Conservation (phyloP, 1,140 invertebrate species). For the Drosophila tristis region DNA sequence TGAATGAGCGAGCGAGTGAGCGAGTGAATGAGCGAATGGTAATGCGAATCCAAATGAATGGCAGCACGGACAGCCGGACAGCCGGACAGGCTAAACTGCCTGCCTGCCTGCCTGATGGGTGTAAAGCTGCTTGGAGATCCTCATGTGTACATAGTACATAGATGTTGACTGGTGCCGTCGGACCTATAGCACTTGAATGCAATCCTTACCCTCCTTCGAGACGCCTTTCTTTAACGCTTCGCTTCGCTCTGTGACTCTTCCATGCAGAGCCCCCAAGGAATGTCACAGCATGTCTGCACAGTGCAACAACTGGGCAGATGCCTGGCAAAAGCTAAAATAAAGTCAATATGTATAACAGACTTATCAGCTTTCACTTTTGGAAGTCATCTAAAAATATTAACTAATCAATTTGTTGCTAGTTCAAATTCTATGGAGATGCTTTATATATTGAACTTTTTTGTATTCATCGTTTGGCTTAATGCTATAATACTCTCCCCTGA, state of each 20-base stretch:
- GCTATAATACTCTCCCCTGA: too few relatives aligned
- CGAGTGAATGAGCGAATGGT: constrained; percentile 37
- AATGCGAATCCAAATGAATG: constrained; percentile 37
- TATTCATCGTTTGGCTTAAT: too few relatives aligned
- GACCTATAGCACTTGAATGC: constrained; percentile 22
- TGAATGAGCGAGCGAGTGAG: constrained; percentile 21
- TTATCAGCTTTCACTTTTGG: too few relatives aligned
- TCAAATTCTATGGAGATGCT: too few relatives aligned
- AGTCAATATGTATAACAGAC: background rate
- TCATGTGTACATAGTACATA: too few relatives aligned
- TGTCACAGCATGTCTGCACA: background rate
- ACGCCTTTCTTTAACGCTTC: too few relatives aligned
- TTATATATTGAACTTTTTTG: too few relatives aligned
- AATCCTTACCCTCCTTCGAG: background rate
- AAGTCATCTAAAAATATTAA: too few relatives aligned
- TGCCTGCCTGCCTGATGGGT: constrained; percentile 19
- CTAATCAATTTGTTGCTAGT: too few relatives aligned
- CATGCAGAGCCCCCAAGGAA: constrained; percentile 2
- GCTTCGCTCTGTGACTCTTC: too few relatives aligned
- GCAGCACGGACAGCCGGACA: constrained; percentile 12
- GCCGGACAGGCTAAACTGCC: constrained; percentile 4
- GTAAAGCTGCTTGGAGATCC: background rate
- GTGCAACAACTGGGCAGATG: background rate
- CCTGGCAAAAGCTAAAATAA: background rate
- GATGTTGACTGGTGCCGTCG: too few relatives aligned